Base-by-base conservation (phyloP, 2,888 invertebrate species). In the Ormyrus nitidulus region DNA sequence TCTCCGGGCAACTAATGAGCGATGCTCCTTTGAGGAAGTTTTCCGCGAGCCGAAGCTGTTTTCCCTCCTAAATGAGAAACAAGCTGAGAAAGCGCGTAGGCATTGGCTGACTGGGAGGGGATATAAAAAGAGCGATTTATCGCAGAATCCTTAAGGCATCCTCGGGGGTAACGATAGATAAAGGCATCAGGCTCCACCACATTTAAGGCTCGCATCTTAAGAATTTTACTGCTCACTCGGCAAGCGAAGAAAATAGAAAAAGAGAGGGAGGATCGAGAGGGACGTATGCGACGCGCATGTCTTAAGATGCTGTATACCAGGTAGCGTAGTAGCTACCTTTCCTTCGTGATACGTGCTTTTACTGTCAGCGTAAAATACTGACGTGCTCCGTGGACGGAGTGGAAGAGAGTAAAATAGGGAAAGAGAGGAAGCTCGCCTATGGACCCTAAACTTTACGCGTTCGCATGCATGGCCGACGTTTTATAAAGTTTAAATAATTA, bases 181-280 rank as follows among this genome's bases (percentile, higher is more conserved):
- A 65, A 58, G 66, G 48, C 65, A 74, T 66, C 74, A 51, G 66
- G 66, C 66, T 56, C 54, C 19, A 44, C 76, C 48, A 46, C 51
- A 69, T 68, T 76, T 56, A 70, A 64, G 70, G 64, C 53, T 62
- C 68, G 13, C 70, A 58, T 64, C 48, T 70, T 51, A 64, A 49
- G 53, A 72, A 71, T 72, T 71, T 77, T 77, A 77, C 71, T 77
- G 66, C 59, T 51, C 56, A 76, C 69, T 76, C 54, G 44, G 59
- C 54, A 19, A 5, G 54, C 62, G 10, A 46, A 58, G 71, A 72
- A 65, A 77, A 66, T 72, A 72, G 72, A 72, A 77, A 70, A 70
- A 59, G 44, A 69, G 11, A n/a, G 11, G 4, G 64, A 34, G 19
- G 58, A 7, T 19, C 19, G 19, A 19, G 19, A 19, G n/a, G n/a